phyloP scores from a whole-genome alignment of 2,888 invertebrate species.

The Ganaspis brasiliensis region DNA sequence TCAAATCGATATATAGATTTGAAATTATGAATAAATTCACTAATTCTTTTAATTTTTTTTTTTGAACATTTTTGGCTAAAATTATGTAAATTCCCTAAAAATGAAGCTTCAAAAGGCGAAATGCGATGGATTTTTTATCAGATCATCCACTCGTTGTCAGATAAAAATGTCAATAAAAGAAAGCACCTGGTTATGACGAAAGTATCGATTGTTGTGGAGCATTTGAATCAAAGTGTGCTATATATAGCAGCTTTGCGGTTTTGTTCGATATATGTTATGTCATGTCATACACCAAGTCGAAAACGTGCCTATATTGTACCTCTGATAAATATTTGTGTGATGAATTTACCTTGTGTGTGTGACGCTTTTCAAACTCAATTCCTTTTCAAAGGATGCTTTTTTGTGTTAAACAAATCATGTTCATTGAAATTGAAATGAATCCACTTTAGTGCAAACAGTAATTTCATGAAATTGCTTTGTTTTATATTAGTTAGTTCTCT shows the following conservation, averaged over 20 bases:
- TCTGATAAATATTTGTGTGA: background rate
- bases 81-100: too few species aligned
- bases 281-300: background rate
- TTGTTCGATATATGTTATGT: background rate
- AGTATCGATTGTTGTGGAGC: conserved; percentile 2
- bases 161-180: background rate
- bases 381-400: background rate
- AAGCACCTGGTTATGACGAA: background rate
- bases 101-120: too few species aligned
- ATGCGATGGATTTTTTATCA: background rate
- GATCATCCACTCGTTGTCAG: background rate
- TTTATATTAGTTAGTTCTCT: background rate
- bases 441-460: background rate
- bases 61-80: too few species aligned
- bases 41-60: too few species aligned
- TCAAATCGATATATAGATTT: too few species aligned
- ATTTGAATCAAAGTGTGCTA: background rate
- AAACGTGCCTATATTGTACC: background rate
- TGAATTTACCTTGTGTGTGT: too few species aligned
- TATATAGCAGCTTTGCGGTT: background rate
- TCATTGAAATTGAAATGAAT: background rate
- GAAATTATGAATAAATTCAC: too few species aligned
- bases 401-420: too few species aligned
- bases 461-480: background rate
- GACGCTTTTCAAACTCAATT: background rate